Conservation (phyloP, 1,140 invertebrate species). For the Ostrea denselamellosa region DNA sequence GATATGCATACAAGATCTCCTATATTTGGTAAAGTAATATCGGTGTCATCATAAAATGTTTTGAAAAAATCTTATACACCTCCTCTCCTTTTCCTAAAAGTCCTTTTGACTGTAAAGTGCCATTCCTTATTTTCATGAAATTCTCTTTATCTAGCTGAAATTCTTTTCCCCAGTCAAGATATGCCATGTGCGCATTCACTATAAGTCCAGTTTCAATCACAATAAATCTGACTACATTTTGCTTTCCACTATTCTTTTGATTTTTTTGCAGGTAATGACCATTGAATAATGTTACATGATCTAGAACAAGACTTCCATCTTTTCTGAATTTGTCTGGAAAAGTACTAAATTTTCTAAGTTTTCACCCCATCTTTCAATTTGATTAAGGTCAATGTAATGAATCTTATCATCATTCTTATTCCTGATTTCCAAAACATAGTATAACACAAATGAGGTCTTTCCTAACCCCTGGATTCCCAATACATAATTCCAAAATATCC, state of each 20-base stretch:
- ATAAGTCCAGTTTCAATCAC: neutral
- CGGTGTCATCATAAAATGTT: neutral
- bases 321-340: neutral
- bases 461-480: neutral
- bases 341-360: constrained; percentile 7
- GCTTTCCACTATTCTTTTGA: neutral
- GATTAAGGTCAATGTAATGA: constrained; percentile 39
- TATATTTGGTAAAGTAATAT: neutral
- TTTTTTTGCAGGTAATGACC: neutral
- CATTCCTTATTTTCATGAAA: constrained; percentile 30
- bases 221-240: neutral
- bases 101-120: neutral
- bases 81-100: neutral
- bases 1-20: neutral
- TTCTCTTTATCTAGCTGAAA: constrained; percentile 31
- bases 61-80: neutral
- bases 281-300: neutral
- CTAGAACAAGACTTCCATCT: neutral
- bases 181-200: neutral
- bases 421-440: constrained; percentile 10
- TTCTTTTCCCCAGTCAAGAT: neutral
- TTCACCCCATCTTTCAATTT: constrained; percentile 2
- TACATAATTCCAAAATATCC: neutral
- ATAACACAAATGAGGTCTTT: neutral
- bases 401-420: neutral